Percentiles rank a stretch among this genome's conserved stretches.
Conservation (phyloP, 1,140 invertebrate species). For the Sarcophaga bullata region DNA sequence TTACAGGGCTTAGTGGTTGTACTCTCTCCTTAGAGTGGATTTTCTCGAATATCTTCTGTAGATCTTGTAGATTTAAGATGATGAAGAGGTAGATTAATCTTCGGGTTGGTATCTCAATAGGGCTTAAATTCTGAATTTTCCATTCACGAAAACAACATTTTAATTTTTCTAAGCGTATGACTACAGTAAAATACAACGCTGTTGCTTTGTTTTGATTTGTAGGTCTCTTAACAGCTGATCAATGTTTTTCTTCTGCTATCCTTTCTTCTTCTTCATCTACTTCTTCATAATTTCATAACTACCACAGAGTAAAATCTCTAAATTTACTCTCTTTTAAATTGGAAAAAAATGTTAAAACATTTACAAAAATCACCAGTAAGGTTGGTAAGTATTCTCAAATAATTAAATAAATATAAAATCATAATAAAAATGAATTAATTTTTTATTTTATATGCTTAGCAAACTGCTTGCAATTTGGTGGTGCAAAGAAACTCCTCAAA, state of each 20-base stretch:
- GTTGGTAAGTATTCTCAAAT: conserved; percentile 29
- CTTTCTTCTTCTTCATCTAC: neutral
- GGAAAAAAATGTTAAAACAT: conserved; percentile 25
- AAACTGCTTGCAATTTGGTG: neutral
- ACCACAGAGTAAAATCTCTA: neutral
- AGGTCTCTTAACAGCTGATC: neutral
- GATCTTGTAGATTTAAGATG: too few species aligned
- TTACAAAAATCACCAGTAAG: conserved; percentile 39
- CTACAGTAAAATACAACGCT: neutral
- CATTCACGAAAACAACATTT: too few species aligned
- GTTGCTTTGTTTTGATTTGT: neutral
- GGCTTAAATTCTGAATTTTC: too few species aligned
- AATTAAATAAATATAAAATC: neutral
- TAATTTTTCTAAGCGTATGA: neutral
- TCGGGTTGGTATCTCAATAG: too few species aligned
- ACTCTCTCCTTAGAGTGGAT: too few species aligned
- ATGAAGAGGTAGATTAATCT: too few species aligned
- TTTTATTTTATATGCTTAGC: conserved; percentile 30
- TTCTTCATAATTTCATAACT: conserved; percentile 12
- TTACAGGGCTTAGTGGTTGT: too few species aligned
- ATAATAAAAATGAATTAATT: neutral
- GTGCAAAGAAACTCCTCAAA: neutral
- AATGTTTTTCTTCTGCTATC: neutral
- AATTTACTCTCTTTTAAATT: neutral
- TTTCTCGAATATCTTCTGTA: too few species aligned